Conservation (phyloP, 2,113 vertebrate species). For the Perognathus longimembris region DNA sequence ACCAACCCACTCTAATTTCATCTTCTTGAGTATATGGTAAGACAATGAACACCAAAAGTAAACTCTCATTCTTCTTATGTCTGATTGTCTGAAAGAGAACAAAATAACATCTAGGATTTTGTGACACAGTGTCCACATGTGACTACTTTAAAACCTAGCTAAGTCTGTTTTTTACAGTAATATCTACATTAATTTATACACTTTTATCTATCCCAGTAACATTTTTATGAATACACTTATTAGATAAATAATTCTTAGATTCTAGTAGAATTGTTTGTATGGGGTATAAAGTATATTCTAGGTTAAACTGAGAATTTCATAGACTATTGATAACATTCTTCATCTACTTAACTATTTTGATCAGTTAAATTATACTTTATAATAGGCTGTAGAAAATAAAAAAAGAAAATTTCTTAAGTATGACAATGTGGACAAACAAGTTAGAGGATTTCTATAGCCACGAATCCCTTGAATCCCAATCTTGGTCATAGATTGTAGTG, state of each 20-base stretch:
- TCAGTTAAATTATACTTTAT: not conserved
- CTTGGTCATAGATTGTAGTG: not conserved
- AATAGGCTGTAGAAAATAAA: not conserved
- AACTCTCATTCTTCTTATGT: not conserved
- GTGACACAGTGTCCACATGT: not conserved
- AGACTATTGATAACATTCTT: not conserved
- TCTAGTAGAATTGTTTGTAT: not conserved
- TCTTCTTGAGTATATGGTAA: not conserved
- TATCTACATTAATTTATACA: not conserved
- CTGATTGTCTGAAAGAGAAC: not conserved
- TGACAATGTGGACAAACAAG: not conserved
- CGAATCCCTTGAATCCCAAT: not conserved
- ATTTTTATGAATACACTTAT: not conserved
- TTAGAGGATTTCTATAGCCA: not conserved
- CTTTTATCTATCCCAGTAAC: not conserved
- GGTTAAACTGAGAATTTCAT: conserved; percentile 21
- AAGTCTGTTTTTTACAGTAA: not conserved
- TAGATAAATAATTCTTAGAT: not conserved
- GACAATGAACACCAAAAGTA: not conserved
- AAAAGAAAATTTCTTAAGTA: not conserved
- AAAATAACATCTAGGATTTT: conserved; percentile 8
- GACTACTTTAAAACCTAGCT: conserved; percentile 7
- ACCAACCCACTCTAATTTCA: not conserved
- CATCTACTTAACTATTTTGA: not conserved
- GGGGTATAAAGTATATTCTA: not conserved